These are phyloP conservation scores for Sitta europaea DNA, from an alignment of 2,113 vertebrate species.

Conservation along the genomic window DNA sequence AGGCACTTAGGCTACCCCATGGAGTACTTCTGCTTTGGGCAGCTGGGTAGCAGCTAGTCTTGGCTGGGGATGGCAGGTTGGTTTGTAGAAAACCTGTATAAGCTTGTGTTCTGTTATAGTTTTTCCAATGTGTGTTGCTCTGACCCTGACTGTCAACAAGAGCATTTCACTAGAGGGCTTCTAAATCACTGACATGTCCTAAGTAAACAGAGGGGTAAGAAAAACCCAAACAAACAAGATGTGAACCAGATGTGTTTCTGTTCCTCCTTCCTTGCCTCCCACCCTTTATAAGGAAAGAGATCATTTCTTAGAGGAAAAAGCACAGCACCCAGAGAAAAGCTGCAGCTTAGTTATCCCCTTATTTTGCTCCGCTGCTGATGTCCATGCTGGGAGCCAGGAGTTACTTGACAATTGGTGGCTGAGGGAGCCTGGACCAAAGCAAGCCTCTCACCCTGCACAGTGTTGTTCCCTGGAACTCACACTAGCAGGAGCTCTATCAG, in stretches of 20 bases:
- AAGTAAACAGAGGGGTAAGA: not conserved
- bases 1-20: not conserved
- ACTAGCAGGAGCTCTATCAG: not conserved
- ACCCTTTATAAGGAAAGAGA: not conserved
- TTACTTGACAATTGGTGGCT: not conserved
- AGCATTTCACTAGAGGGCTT: not conserved
- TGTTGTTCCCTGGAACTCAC: not conserved
- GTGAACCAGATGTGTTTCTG: not conserved
- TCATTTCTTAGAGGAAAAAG: not conserved
- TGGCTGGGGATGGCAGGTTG: not conserved
- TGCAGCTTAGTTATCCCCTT: not conserved
- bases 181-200: not conserved
- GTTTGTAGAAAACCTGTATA: not conserved
- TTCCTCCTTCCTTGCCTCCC: not conserved
- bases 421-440: not conserved
- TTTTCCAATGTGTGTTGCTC: not conserved
- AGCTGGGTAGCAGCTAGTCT: not conserved
- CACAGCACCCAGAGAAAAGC: not conserved
- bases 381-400: not conserved
- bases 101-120: not conserved
- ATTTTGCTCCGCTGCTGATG: accelerated
- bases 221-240: not conserved
- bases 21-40: not conserved
- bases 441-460: not conserved
- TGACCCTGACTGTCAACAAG: not conserved